Evolutionary conservation across 1,140 invertebrate genomes (phyloP).

Genomic region (Drosophila quadrilineata): DNA sequence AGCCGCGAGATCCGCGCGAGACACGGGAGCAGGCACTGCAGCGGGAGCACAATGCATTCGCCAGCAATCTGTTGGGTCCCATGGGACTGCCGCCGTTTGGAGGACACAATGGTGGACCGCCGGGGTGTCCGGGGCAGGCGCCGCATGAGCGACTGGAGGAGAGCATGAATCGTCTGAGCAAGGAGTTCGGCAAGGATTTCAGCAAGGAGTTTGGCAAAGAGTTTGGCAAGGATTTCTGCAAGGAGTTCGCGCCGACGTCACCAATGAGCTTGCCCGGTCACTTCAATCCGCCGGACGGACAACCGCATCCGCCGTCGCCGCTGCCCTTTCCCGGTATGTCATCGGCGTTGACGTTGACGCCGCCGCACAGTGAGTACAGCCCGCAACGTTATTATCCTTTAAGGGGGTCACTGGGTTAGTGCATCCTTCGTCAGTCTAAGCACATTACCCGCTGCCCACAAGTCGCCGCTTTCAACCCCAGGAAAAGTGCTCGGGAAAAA

Average conservation of each 20-base stretch:
- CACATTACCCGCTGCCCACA: not conserved
- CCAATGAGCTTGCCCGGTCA: slow-evolving; percentile 79
- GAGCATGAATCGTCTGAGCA: slow-evolving; percentile 81
- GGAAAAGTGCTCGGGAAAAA: not conserved
- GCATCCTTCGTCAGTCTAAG: not conserved
- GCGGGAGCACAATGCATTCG: slow-evolving; percentile 79
- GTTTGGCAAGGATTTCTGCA: slow-evolving; percentile 70
- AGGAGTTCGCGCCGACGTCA: slow-evolving; percentile 63
- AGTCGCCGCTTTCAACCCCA: not conserved
- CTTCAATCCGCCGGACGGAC: slow-evolving; percentile 73
- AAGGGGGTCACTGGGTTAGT: slow-evolving; percentile 65
- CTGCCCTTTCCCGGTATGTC: slow-evolving; percentile 86
- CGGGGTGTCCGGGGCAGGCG: slow-evolving; percentile 61
- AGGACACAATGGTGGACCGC: slow-evolving; percentile 36
- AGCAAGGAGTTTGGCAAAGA: slow-evolving; percentile 65
- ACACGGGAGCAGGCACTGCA: slow-evolving; percentile 64
- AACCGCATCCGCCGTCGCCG: slow-evolving; percentile 83
- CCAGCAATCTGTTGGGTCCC: slow-evolving; percentile 80
- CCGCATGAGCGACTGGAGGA: slow-evolving; percentile 83
- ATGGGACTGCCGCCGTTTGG: slow-evolving; percentile 81
- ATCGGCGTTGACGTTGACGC: slow-evolving; percentile 88
- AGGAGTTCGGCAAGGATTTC: slow-evolving; percentile 69
- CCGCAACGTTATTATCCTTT: not conserved
- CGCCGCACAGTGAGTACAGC: slow-evolving; percentile 89
- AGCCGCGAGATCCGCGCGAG: slow-evolving; percentile 52